Evolutionary conservation across 2,888 invertebrate genomes (phyloP), one percentile per base, ranked within the genome.

Genomic region (Lucinisca nassula): DNA sequence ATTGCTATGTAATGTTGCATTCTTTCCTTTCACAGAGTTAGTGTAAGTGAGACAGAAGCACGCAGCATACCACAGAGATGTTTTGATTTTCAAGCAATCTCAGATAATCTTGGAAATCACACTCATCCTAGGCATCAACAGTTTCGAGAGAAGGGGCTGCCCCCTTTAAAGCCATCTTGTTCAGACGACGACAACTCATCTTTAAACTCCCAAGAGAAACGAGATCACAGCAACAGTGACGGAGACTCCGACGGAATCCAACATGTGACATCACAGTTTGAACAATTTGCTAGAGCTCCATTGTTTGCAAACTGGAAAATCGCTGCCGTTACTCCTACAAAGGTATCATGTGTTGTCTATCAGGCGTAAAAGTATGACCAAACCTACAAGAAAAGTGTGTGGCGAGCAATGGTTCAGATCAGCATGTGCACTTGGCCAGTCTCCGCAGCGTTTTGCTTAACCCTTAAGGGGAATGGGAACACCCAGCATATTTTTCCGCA

Each of bases 281-380:
- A 67, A 35, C 1, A 4, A n/a, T 27, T 74, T 74, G 37, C 80
- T 14, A 51, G 35, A 14, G 72, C 67, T 32, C 84, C 87, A 32
- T 76, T 81, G 27, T 87, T 87, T 67, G 78, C 84, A 24, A 35
- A 67, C 30, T 87, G 87, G 87, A 87, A 84, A 32, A 82, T 87
- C 14, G 12, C 84, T n/a, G 87, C 79, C 73, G 78, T 83, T 75
- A 81, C 70, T 27, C 70, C 81, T 37, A 61, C 84, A 24, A 87
- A 87, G 82, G 87, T 84, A 75, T n/a, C 73, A 51, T 40, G 32
- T 76, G n/a, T n/a, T n/a, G n/a, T n/a, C n/a, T n/a, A n/a, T n/a
- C n/a, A n/a, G n/a, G n/a, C n/a, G n/a, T n/a, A n/a, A n/a, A n/a
- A n/a, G n/a, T n/a, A n/a, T n/a, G n/a, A n/a, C n/a, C n/a, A n/a